Evolutionary conservation across 2,888 invertebrate genomes (phyloP).

Genomic region (Morinoia aosen): DNA sequence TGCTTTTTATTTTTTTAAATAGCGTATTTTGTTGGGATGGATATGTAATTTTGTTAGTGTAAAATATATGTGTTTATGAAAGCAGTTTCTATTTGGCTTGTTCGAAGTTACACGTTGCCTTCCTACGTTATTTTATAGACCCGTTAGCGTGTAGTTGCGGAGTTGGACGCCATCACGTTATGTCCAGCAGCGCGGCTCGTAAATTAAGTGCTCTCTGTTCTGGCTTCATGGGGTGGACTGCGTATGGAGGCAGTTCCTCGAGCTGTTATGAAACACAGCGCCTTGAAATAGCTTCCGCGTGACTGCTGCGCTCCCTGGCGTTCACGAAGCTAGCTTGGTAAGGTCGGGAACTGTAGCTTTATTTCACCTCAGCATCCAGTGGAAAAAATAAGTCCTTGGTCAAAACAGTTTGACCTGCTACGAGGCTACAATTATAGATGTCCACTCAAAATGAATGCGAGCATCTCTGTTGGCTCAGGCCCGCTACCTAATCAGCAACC

Average conservation of each 20-base stretch:
- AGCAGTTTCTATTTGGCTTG: background rate
- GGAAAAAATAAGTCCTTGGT: background rate
- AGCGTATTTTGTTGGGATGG: no score
- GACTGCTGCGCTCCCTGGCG: background rate
- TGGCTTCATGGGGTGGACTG: background rate
- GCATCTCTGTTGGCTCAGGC: background rate
- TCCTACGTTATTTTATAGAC: background rate
- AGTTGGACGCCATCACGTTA: background rate
- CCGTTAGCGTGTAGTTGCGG: background rate
- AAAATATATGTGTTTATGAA: no score
- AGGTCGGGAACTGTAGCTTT: background rate
- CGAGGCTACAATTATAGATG: background rate
- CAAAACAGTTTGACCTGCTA: background rate
- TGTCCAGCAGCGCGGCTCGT: background rate
- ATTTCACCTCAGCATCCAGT: background rate
- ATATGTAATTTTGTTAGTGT: no score
- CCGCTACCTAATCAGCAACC: background rate
- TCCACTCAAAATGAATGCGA: background rate
- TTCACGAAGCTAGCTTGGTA: background rate
- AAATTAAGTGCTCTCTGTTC: background rate
- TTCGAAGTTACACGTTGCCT: background rate
- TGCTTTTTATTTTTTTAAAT: no score
- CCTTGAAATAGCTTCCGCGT: constrained; percentile 18
- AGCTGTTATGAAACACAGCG: background rate
- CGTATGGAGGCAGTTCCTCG: background rate